Conservation (phyloP, 1,140 invertebrate species). For the Conopomorpha cramerella region DNA sequence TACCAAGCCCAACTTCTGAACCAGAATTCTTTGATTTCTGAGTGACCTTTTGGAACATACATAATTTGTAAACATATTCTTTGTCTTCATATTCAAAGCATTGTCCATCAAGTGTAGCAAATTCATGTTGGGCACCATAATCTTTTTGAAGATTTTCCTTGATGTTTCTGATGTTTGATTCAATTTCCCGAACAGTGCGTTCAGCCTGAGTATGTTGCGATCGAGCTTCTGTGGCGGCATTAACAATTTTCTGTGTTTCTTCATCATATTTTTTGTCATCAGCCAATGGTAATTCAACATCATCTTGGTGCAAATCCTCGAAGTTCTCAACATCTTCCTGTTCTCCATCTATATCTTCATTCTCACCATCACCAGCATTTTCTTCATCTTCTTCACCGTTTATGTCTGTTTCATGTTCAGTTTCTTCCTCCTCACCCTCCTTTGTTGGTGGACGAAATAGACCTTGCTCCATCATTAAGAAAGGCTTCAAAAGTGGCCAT, state of each 20-base stretch:
- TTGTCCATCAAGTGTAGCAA: conserved; percentile 83
- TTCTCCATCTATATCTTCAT: conserved; percentile 25
- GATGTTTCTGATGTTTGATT: conserved; percentile 79
- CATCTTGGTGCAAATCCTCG: conserved; percentile 52
- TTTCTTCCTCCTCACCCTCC: conserved; percentile 36
- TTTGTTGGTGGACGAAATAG: conserved; percentile 63
- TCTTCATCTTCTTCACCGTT: conserved; percentile 20
- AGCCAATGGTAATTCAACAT: conserved; percentile 30
- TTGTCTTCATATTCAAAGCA: conserved; percentile 92
- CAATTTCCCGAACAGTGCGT: conserved; percentile 74
- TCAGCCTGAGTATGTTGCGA: conserved; percentile 80
- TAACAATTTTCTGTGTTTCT: conserved; percentile 83
- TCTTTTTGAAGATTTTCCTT: conserved; percentile 82
- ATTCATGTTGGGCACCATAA: conserved; percentile 90
- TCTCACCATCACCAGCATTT: conserved; percentile 31
- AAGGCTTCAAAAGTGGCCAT: conserved; percentile 81
- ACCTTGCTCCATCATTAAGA: conserved; percentile 74
- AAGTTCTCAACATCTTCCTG: conserved; percentile 20
- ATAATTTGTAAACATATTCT: conserved; percentile 95
- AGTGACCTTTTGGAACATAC: conserved; percentile 87
- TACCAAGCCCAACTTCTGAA: conserved; percentile 80
- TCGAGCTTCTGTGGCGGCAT: conserved; percentile 81
- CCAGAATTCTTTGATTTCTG: conserved; percentile 88
- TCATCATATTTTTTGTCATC: conserved; percentile 83
- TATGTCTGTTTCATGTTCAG: conserved; percentile 36